Evolutionary conservation across 1,140 invertebrate genomes (phyloP).

Genomic region (Cyclargus thomasi): DNA sequence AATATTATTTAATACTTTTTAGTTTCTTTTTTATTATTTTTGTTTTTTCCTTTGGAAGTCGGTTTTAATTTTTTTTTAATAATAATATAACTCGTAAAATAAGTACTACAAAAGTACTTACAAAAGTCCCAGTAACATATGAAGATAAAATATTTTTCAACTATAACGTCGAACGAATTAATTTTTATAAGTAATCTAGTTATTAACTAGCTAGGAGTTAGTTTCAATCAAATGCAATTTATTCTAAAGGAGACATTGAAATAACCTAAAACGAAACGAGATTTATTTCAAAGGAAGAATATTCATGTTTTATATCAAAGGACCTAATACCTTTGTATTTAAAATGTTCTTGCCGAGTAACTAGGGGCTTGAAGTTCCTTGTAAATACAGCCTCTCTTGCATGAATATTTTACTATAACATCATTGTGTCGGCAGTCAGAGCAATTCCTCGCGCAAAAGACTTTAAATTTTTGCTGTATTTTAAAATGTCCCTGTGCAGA

Average conservation of each 20-base stretch:
- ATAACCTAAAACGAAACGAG: background rate
- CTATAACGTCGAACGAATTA: too few relatives aligned
- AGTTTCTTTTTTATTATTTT: too few relatives aligned
- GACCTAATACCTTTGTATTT: constrained; percentile 8
- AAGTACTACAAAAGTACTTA: too few relatives aligned
- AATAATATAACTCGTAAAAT: too few relatives aligned
- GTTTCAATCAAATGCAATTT: too few relatives aligned
- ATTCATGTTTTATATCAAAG: constrained; percentile 3
- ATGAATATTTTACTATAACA: constrained; percentile 8
- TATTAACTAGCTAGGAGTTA: background rate
- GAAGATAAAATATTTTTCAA: too few relatives aligned
- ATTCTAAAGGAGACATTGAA: background rate
- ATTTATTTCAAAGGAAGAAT: constrained; percentile 2
- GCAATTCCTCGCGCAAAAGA: background rate
- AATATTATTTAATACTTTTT: too few relatives aligned
- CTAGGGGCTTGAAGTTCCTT: constrained; percentile 4
- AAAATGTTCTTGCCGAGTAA: constrained; percentile 10
- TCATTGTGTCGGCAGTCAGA: constrained; percentile 10
- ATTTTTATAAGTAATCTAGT: too few relatives aligned
- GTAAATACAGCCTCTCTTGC: constrained; percentile 10
- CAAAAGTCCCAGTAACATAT: too few relatives aligned
- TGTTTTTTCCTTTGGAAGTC: too few relatives aligned
- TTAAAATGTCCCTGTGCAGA: background rate
- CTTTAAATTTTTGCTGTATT: background rate
- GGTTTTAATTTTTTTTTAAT: too few relatives aligned